Conservation (phyloP, 1,140 invertebrate species). For the Lordiphosa mommai region DNA sequence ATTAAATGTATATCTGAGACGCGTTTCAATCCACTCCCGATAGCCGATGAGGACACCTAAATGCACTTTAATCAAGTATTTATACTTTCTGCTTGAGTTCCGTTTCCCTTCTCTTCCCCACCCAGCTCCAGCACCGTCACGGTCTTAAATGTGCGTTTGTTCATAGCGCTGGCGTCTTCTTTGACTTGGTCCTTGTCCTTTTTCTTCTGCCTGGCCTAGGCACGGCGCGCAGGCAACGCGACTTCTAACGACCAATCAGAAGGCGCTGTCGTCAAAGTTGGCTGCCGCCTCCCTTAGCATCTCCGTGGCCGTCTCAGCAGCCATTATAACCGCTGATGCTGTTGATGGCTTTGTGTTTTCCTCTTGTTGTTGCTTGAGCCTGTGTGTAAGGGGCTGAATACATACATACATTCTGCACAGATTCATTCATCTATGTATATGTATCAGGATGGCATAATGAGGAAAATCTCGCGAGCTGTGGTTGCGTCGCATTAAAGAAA, state of each 20-base stretch:
- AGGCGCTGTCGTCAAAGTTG: slow-evolving; percentile 19
- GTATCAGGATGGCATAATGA: slow-evolving; percentile 26
- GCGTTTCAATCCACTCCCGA: too few species aligned
- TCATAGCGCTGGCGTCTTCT: slow-evolving; percentile 7
- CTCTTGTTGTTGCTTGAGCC: slow-evolving; percentile 8
- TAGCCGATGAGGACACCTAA: background rate
- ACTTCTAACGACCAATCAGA: slow-evolving; percentile 51
- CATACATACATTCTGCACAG: background rate
- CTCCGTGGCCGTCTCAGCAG: slow-evolving; percentile 1
- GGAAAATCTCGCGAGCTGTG: slow-evolving; percentile 37
- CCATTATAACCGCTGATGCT: slow-evolving; percentile 5
- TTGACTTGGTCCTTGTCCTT: slow-evolving; percentile 8
- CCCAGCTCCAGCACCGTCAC: background rate
- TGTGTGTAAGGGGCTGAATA: slow-evolving; percentile 15
- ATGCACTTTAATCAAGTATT: slow-evolving; percentile 5
- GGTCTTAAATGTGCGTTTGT: background rate
- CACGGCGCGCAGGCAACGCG: slow-evolving; percentile 30
- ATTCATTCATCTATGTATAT: slow-evolving; percentile 4
- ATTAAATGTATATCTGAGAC: too few species aligned
- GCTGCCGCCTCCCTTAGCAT: slow-evolving; percentile 12
- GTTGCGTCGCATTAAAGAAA: slow-evolving; percentile 15
- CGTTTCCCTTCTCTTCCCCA: background rate
- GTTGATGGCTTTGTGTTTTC: slow-evolving; percentile 8
- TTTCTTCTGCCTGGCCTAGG: slow-evolving; percentile 12
- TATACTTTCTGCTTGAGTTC: background rate